Percentiles rank a stretch among this genome's conserved stretches.
Conservation (phyloP, 2,113 vertebrate genomes). For the Stegastes partitus region DNA sequence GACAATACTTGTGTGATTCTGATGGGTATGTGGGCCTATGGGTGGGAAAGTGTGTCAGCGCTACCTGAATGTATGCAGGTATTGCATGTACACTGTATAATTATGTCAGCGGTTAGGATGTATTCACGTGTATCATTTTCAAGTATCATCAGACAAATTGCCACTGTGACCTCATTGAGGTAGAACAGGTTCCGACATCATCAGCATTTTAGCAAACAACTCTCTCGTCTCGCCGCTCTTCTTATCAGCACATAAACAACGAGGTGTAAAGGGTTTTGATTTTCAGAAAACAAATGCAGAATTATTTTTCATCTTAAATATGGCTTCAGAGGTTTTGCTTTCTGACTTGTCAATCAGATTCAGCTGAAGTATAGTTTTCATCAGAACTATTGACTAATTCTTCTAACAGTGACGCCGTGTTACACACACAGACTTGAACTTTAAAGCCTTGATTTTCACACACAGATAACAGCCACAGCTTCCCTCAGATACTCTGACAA, state of each 20-base stretch:
- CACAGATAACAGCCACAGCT: not conserved
- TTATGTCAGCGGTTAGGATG: constrained; percentile 20
- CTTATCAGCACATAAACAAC: not conserved
- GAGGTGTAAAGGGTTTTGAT: not conserved
- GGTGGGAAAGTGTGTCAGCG: constrained; percentile 29
- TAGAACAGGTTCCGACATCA: constrained; percentile 1
- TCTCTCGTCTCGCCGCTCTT: not conserved
- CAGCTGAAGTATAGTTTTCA: not conserved
- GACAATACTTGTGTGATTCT: constrained; percentile 57
- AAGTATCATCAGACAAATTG: constrained; percentile 33
- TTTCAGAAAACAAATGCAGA: not conserved
- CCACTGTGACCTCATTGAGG: not conserved
- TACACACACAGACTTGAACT: not conserved
- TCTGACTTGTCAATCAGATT: not conserved
- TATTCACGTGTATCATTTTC: constrained; percentile 41
- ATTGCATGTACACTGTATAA: constrained; percentile 4
- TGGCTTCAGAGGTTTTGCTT: not conserved
- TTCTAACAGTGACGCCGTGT: not conserved
- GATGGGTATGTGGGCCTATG: constrained; percentile 29
- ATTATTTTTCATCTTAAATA: not conserved
- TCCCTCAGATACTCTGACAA: not conserved
- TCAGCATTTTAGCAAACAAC: not conserved
- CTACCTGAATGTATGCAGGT: constrained; percentile 15
- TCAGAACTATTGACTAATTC: not conserved
- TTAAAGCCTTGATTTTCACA: constrained; percentile 18